Evolutionary conservation across 2,888 invertebrate species (phyloP), one percentile per base, ranked within the genome.

Genomic region (Artemia sp.): DNA sequence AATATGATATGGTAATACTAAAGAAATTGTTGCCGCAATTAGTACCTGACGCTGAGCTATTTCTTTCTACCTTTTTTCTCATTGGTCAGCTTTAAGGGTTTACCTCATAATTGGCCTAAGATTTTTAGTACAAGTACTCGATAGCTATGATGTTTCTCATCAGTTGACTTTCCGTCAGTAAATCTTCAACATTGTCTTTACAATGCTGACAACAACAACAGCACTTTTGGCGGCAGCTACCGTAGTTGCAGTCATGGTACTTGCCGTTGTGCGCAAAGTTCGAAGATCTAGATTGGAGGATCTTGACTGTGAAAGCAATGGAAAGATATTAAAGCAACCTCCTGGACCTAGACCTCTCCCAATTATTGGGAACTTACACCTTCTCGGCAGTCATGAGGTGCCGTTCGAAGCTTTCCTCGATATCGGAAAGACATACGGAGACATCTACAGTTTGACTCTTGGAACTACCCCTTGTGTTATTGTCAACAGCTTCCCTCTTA

Each of bases 371-470:
- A 86, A 85, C 76, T 79, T 89, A 72, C 86, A 87, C 76, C 81
- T 86, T 24, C 76, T 89, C 69, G 85, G 83, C 53, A 79, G 83
- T 71, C 84, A 84, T 69, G 69, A 70, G 10, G 83, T 83, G 6
- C 88, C 89, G 0, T 89, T 88, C 74, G 84, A 85, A 73, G 85
- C 85, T 4, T 88, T 90, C 73, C 85, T 86, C 0, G 83, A 81
- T n/a, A 76, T 89, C 66, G 81, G 86, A 4, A 83, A 84, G 74
- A 78, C 80, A 14, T 88, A 87, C 75, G 89, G 89, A 4, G 86
- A 88, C 74, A 85, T 89, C 66, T 89, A 84, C 78, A 83, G 84
- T 72, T 79, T 89, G 72, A 84, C 82, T 69, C 79, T 90, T 72
- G 89, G 89, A 2, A 79, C 82, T 12, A 81, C 84, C 0, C 83